A percentile compares a stretch with the other conserved stretches of the same genome.
Evolutionary conservation across 2,888 invertebrate genomes (phyloP).

Genomic region (Orthosia gothica): DNA sequence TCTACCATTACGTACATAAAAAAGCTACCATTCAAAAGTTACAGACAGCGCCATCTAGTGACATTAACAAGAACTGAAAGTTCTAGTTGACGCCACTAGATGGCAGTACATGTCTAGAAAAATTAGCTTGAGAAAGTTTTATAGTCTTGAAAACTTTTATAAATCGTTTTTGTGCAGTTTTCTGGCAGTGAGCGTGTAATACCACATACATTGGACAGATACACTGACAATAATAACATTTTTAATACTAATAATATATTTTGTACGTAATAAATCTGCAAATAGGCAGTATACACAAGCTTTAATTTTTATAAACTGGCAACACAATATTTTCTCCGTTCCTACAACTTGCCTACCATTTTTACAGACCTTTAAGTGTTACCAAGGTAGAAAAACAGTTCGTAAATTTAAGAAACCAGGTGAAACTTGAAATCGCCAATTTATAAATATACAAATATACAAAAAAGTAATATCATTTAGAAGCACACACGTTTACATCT

Average conservation of each 20-base stretch:
- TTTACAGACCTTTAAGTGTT: too few species aligned
- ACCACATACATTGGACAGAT: conserved; percentile 17
- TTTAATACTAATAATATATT: conserved; percentile 48
- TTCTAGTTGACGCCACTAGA: conserved; percentile 4
- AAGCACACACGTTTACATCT: conserved; percentile 65
- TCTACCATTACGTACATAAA: conserved; percentile 33
- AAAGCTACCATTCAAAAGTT: conserved; percentile 10
- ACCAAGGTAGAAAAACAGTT: too few species aligned
- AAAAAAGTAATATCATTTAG: conserved; percentile 56
- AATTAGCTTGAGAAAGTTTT: background rate
- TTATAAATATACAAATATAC: conserved; percentile 55
- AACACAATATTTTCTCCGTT: background rate
- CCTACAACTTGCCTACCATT: background rate
- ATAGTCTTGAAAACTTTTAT: background rate
- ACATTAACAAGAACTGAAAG: background rate
- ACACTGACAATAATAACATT: conserved; percentile 40
- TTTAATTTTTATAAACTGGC: conserved; percentile 40
- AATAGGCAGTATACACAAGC: conserved; percentile 56
- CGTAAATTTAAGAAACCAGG: background rate
- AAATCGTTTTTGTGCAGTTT: conserved; percentile 19
- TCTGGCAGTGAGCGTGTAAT: conserved; percentile 21
- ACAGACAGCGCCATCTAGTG: conserved; percentile 25
- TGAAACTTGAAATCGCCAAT: conserved; percentile 11
- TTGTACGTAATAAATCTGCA: conserved; percentile 66
- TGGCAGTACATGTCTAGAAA: background rate